Evolutionary conservation across 1,140 invertebrate species (phyloP), one percentile per base, ranked within the genome.

Genomic region (Caenorhabditis remanei): DNA sequence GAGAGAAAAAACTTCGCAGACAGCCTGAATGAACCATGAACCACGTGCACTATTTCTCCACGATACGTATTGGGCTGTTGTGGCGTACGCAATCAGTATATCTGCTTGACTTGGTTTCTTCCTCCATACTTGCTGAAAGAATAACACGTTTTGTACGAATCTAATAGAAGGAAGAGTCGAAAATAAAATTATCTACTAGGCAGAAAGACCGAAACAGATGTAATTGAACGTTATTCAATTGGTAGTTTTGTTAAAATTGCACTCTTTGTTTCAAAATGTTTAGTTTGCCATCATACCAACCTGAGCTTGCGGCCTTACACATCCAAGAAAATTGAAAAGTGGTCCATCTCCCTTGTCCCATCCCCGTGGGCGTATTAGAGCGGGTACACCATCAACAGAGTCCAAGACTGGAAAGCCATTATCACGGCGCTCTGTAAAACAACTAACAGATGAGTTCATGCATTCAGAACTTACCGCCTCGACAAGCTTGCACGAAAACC

Each of bases 401-500:
- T 79, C 71, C n/a, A 79, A 4, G 14, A 79, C 71, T 24, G 71
- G 46, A 21, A 50, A 79, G 1, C 71, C 71, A 50, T 48, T 50
- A 14, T 79, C 71, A 79, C 71, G 71, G 13, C 71, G 71, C 16
- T 79, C 71, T 79, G 46, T 16, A 46, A 79, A 79, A 79, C 21
- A 19, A n/a, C 19, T 4, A 19, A 16, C 56, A n/a, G 6, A 58
- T 58, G 19, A 58, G 9, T 21, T 58, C 19, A 43, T 50, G 14
- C 24, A 16, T 32, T 21, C 8, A 67, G 19, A 83, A 85, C 50
- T 19, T 8, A 89, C 85, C 71, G 67, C 90, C 90, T 79, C 95
- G 94, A 92, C 95, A 96, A 63, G 94, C 94, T 92, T 96, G 96
- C 90, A 96, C 96, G 53, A 96, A 94, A 88, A 96, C 95, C 87